Percentiles rank a stretch among this genome's conserved stretches.
These are phyloP conservation scores for Muscicapa adusta DNA, from an alignment of 2,113 vertebrate genomes.

Conservation along the genomic window DNA sequence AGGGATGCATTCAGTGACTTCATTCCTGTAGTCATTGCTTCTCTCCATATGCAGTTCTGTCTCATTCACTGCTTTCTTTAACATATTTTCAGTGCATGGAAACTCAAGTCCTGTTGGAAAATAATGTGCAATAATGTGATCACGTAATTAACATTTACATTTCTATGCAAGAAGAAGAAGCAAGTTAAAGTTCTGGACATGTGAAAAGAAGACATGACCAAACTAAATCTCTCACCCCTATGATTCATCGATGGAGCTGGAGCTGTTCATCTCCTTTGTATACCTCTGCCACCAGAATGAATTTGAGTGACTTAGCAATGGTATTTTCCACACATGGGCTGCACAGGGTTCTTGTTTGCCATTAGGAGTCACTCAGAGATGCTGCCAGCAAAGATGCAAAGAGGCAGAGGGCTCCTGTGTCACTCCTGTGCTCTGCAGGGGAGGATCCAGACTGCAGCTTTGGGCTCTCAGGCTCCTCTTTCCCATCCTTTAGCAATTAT, in stretches of 20 bases:
- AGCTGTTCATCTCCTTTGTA: fast-evolving
- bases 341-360: neutral
- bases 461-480: neutral
- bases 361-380: neutral
- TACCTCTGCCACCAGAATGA: neutral
- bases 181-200: neutral
- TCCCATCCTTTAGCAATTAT: neutral
- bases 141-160: neutral
- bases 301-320: neutral
- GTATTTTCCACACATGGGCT: neutral
- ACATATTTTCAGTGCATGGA: neutral
- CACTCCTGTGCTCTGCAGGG: neutral
- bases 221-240: neutral
- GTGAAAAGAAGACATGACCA: neutral
- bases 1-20: neutral
- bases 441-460: neutral
- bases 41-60: neutral
- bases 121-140: neutral
- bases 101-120: neutral
- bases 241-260: neutral
- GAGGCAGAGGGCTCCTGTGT: neutral
- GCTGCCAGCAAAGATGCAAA: neutral
- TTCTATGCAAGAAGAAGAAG: neutral
- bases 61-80: neutral
- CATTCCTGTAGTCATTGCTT: neutral